A percentile compares a stretch with the other conserved stretches of the same genome.
phyloP scores from a whole-genome alignment of 1,140 invertebrate genomes.

The Brachionus rotundiformis region DNA sequence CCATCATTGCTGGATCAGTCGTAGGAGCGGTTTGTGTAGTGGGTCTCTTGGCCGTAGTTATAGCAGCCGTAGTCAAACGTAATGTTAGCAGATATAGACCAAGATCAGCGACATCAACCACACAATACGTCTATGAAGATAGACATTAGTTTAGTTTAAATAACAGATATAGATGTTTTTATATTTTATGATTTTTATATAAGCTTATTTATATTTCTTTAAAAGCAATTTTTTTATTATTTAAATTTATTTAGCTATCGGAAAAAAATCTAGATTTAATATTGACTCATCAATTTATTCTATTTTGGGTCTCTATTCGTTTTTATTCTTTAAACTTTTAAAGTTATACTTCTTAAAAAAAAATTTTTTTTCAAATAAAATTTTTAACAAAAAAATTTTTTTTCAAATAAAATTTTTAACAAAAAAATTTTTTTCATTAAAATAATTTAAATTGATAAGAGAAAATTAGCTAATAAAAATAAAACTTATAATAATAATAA shows the following conservation, averaged over 20 bases:
- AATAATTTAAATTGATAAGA: too few relatives aligned
- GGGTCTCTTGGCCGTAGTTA: conserved; percentile 7
- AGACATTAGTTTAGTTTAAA: conserved; percentile 12
- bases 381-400: too few relatives aligned
- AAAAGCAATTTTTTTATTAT: neutral
- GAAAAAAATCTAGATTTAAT: neutral
- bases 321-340: neutral
- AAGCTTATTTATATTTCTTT: neutral
- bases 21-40: conserved; percentile 23
- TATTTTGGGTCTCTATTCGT: neutral
- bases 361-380: conserved; percentile 30
- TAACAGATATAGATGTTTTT: neutral
- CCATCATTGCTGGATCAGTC: conserved; percentile 10
- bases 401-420: too few relatives aligned
- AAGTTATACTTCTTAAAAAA: neutral
- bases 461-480: too few relatives aligned
- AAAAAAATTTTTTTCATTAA: too few relatives aligned
- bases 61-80: conserved; percentile 15
- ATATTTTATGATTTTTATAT: neutral
- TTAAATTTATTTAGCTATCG: neutral
- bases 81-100: conserved; percentile 9
- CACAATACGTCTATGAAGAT: conserved; percentile 24
- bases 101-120: neutral
- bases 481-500: too few relatives aligned
- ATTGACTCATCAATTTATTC: neutral